Percentiles rank a stretch among this genome's conserved stretches.
phyloP scores from a whole-genome alignment of 2,797 vertebrate species.

The Malurus splendens region DNA sequence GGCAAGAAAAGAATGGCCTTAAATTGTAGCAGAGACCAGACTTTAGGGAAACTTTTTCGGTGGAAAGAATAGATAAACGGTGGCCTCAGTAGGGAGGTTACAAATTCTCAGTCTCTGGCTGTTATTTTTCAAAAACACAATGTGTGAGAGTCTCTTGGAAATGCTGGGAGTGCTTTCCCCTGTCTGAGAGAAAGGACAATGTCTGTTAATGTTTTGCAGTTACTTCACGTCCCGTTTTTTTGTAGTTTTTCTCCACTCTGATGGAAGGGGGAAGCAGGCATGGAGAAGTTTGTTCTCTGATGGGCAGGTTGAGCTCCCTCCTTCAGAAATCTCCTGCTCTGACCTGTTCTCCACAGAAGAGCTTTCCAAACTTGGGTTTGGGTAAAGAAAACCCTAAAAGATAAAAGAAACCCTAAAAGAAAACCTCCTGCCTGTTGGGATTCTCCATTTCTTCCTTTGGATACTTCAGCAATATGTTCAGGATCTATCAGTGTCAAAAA shows the following conservation, averaged over 20 bases:
- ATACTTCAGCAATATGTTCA: background rate
- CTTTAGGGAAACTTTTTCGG: background rate
- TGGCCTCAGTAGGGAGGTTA: background rate
- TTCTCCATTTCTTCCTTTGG: background rate
- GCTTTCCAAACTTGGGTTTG: background rate
- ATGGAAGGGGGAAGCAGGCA: background rate
- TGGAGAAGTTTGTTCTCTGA: background rate
- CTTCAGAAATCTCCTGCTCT: background rate
- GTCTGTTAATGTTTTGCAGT: background rate
- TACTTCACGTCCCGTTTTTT: background rate
- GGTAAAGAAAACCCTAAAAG: background rate
- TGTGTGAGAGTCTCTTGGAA: background rate
- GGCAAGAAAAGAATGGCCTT: background rate
- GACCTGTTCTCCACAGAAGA: background rate
- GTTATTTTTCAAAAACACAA: background rate
- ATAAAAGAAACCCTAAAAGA: background rate
- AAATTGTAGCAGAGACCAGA: background rate
- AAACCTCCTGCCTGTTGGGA: background rate
- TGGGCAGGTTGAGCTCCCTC: background rate
- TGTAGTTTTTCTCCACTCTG: background rate
- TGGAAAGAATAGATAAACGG: background rate
- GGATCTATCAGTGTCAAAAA: background rate
- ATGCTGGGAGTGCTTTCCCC: background rate
- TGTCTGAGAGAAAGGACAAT: background rate
- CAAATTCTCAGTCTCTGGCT: background rate